Conservation (phyloP, 1,140 invertebrate genomes). For the Listronotus oregonensis region DNA sequence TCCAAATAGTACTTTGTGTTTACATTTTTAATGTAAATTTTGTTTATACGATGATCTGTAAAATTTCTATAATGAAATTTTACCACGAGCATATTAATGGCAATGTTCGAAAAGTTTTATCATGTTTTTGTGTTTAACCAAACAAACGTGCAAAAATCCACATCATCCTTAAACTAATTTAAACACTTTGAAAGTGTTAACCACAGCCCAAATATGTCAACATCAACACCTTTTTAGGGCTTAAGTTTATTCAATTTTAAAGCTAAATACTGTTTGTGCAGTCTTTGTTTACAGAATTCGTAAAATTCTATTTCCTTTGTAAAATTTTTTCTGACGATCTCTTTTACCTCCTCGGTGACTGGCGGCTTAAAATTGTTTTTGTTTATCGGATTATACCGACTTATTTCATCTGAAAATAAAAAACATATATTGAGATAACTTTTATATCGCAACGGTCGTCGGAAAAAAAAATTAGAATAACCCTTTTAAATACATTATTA, state of each 20-base stretch:
- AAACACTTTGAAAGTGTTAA: not conserved
- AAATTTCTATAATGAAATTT: no score
- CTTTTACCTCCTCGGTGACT: slow-evolving; percentile 82
- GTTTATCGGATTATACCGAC: slow-evolving; percentile 79
- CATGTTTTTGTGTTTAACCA: no score
- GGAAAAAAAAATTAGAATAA: no score
- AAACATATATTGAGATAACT: not conserved
- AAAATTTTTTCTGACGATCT: slow-evolving; percentile 84
- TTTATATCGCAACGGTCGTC: no score
- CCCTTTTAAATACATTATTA: no score
- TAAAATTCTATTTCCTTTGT: slow-evolving; percentile 91
- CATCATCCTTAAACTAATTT: no score
- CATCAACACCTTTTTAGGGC: not conserved
- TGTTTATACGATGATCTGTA: no score
- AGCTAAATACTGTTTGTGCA: slow-evolving; percentile 80
- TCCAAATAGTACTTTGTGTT: no score
- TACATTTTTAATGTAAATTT: no score
- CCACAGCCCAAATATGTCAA: not conserved
- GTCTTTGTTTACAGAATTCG: slow-evolving; percentile 83
- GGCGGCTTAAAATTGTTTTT: slow-evolving; percentile 85
- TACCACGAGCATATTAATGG: no score
- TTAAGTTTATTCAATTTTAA: slow-evolving; percentile 58
- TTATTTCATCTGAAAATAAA: slow-evolving; percentile 69
- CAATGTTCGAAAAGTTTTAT: no score
- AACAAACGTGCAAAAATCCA: no score